These are phyloP conservation scores for Venustaconcha ellipsiformis DNA, from an alignment of 1,140 invertebrate species.

Conservation along the genomic window DNA sequence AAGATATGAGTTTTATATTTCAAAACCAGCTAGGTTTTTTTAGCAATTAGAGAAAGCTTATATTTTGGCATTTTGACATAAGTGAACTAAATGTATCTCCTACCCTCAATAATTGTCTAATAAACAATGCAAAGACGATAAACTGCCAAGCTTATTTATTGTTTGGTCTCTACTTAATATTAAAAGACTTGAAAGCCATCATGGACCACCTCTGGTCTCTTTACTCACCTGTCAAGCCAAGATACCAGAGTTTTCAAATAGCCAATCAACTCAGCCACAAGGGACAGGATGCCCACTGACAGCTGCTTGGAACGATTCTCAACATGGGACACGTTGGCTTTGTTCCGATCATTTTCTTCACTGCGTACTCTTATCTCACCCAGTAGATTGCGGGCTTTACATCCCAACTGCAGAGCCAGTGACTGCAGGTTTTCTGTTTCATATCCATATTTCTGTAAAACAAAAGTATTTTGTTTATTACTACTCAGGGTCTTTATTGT, in stretches of 20 bases:
- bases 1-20: no score
- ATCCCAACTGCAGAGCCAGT: constrained; percentile 85
- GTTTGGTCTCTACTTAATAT: no score
- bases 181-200: no score
- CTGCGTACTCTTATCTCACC: constrained; percentile 69
- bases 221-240: constrained; percentile 82
- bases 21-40: no score
- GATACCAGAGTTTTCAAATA: constrained; percentile 88
- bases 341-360: constrained; percentile 56
- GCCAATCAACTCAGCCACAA: constrained; percentile 84
- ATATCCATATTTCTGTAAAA: constrained; percentile 86
- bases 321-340: constrained; percentile 43
- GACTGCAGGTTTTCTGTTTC: constrained; percentile 92
- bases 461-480: constrained; percentile 17
- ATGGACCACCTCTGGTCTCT: no score
- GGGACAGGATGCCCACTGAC: constrained; percentile 84
- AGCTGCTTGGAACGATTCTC: constrained; percentile 67
- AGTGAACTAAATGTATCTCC: no score
- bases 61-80: no score
- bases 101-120: no score
- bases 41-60: no score
- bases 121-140: no score
- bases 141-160: no score
- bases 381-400: constrained; percentile 83
- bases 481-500: no score